phyloP scores from a whole-genome alignment of 2,888 invertebrate species.

The Arctia plantaginis region DNA sequence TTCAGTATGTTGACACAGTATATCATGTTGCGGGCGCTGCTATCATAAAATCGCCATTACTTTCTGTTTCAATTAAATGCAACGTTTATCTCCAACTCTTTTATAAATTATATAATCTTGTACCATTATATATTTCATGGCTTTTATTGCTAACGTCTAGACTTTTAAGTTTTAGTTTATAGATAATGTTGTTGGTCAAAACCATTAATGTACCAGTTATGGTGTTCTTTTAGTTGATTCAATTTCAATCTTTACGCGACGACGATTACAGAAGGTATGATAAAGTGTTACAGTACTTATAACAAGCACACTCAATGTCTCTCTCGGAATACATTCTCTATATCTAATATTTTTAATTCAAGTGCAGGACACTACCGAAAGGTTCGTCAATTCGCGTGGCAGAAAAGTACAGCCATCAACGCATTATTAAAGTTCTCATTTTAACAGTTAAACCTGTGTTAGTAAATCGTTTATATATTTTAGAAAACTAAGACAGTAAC shows the following conservation, averaged over 20 bases:
- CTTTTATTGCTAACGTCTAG: constrained; percentile 37
- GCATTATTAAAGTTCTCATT: neutral
- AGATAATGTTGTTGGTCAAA: constrained; percentile 21
- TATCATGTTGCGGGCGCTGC: constrained; percentile 49
- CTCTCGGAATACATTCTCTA: neutral
- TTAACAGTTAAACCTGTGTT: neutral
- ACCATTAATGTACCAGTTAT: constrained; percentile 12
- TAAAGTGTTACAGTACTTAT: neutral
- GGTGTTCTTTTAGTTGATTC: constrained; percentile 8
- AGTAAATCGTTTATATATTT: too few relatives aligned
- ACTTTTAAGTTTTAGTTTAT: constrained; percentile 31
- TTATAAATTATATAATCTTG: constrained; percentile 44
- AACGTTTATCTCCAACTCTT: constrained; percentile 47
- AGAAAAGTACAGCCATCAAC: neutral
- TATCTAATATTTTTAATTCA: neutral
- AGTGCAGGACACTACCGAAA: neutral
- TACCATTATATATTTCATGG: constrained; percentile 44
- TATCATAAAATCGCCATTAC: constrained; percentile 55
- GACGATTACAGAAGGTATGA: neutral
- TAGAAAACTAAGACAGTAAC: too few relatives aligned
- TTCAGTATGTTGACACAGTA: constrained; percentile 55
- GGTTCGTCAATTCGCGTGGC: neutral
- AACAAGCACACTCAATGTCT: neutral
- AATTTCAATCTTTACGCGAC: neutral
- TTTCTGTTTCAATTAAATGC: constrained; percentile 55